Base-by-base conservation (phyloP, 2,888 invertebrate species). In the Suillia variegata region DNA sequence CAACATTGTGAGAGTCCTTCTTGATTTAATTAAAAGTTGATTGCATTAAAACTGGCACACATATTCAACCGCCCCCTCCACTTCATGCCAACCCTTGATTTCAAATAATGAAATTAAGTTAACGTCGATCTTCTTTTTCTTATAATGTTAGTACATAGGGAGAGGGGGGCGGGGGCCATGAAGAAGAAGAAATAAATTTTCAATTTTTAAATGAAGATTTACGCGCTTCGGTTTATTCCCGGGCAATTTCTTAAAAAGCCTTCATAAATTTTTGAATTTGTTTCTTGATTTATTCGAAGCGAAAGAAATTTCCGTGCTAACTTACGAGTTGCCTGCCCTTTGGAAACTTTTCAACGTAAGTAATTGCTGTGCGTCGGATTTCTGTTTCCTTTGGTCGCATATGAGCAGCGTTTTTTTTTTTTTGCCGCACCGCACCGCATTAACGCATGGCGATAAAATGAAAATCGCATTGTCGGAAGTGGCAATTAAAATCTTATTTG, bases 401-500 rank as follows among this genome's bases (percentile, higher is more conserved):
- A 6, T 20, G 4, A 20, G 13, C 38, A 38, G n/a, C n/a, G 4
- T 38, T 6, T 31, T 6, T n/a, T n/a, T n/a, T n/a, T 13, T 8
- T 38, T 8, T n/a, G 6, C 38, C 12, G 13, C 45, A 45, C n/a
- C n/a, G n/a, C n/a, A n/a, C n/a, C n/a, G n/a, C 5, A 45, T 45
- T 45, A 45, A 45, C 45, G 45, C 45, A 18, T 45, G n/a, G 45
- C 45, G 45, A 45, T 45, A 45, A 45, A 18, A 73, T 75, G 71
- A 68, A 75, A 72, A 66, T 61, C 65, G 58, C 70, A 72, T 70
- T 74, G 56, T 64, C 58, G 71, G 68, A 72, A 67, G 62, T 65
- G 70, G 69, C 74, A 74, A 74, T 74, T 74, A 74, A 74, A 74
- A 74, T 72, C 70, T 70, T 75, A 74, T 75, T 74, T 74, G 67